Percentiles rank a stretch among this genome's conserved stretches.
These are phyloP conservation scores for Eidolon helvum DNA, from an alignment of 2,113 vertebrate species.

Conservation along the genomic window DNA sequence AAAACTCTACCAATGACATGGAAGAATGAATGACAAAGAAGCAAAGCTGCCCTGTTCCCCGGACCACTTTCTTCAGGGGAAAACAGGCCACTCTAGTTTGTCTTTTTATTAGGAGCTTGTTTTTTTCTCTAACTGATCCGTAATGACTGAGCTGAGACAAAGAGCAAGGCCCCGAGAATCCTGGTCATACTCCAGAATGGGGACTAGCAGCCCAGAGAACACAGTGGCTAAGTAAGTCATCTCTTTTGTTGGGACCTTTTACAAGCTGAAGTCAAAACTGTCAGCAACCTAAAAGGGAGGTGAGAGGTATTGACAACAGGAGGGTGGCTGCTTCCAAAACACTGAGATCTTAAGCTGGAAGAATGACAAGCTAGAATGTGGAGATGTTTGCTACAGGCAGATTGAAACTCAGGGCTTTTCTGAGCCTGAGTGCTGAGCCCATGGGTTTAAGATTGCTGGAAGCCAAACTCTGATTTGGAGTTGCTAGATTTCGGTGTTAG, in stretches of 20 bases:
- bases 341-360: background rate
- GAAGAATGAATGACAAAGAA: background rate
- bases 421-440: background rate
- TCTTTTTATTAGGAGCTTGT: too few species aligned
- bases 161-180: background rate
- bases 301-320: background rate
- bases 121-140: background rate
- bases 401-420: background rate
- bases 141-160: background rate
- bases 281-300: background rate
- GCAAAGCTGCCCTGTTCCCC: background rate
- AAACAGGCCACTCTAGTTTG: background rate
- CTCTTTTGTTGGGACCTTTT: background rate
- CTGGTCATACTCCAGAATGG: background rate
- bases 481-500: background rate
- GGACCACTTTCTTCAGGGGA: background rate
- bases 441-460: background rate
- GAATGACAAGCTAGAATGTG: background rate
- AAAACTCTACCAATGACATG: background rate
- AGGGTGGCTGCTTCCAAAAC: background rate
- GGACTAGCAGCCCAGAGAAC: background rate
- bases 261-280: background rate
- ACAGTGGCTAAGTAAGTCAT: background rate
- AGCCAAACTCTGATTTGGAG: background rate
- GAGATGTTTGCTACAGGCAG: background rate